Conservation (phyloP, 1,140 invertebrate species). For the Pinna nobilis region DNA sequence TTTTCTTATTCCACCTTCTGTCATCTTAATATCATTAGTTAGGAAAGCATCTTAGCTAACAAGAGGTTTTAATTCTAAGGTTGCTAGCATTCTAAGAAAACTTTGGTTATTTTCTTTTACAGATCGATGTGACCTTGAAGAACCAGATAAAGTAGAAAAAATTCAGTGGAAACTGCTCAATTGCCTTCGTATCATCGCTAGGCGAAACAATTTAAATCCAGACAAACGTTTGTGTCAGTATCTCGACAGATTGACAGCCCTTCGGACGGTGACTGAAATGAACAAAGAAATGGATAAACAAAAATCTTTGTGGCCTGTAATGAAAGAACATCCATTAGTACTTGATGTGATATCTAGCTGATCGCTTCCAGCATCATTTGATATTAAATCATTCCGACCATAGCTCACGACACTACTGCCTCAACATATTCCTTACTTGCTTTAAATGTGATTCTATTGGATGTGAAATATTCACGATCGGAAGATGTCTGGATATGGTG, state of each 20-base stretch:
- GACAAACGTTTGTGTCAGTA: constrained; percentile 29
- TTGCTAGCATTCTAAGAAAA: too few relatives aligned
- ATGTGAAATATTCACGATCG: too few relatives aligned
- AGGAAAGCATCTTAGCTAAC: too few relatives aligned
- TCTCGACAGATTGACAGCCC: constrained; percentile 22
- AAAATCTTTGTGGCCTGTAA: constrained; percentile 26
- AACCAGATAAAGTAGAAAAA: constrained; percentile 46
- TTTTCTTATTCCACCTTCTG: too few relatives aligned
- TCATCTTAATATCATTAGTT: neutral
- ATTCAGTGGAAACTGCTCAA: constrained; percentile 46
- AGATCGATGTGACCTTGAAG: constrained; percentile 49
- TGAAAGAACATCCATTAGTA: constrained; percentile 36
- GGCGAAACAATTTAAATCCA: constrained; percentile 25
- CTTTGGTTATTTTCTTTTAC: constrained; percentile 4
- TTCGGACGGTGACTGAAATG: constrained; percentile 24
- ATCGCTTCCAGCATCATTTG: too few relatives aligned
- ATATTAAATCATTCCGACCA: too few relatives aligned
- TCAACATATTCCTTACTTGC: too few relatives aligned
- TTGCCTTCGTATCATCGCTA: constrained; percentile 11
- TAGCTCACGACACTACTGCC: too few relatives aligned
- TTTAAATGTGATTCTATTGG: too few relatives aligned
- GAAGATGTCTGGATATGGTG: too few relatives aligned
- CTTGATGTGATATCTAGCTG: constrained; percentile 26
- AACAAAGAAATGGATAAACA: constrained; percentile 19
- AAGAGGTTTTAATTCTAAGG: too few relatives aligned